Conservation (phyloP, 2,888 invertebrate species). For the Ophion ellenae region DNA sequence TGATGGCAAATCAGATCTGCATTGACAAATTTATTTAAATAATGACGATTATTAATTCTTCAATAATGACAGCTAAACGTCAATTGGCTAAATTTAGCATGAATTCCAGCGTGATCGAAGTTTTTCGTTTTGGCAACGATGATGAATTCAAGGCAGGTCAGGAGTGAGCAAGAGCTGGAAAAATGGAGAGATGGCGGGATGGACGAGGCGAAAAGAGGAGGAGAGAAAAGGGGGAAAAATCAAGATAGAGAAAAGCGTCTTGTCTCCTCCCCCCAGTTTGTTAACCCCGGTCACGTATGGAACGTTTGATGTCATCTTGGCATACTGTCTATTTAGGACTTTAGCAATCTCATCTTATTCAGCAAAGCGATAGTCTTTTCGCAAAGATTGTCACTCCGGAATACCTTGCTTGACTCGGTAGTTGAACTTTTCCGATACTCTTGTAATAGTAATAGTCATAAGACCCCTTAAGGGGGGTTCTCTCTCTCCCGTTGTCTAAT, state of each 20-base stretch:
- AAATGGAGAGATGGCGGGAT: not conserved
- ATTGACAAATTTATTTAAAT: not conserved
- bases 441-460: conserved; percentile 27
- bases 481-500: not conserved
- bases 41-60: not conserved
- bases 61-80: not conserved
- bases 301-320: conserved; percentile 49
- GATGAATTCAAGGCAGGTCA: conserved; percentile 53
- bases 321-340: conserved; percentile 49
- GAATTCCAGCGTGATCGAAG: not conserved
- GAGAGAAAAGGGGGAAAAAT: conserved; percentile 15
- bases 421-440: conserved; percentile 34
- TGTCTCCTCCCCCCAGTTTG: conserved; percentile 29
- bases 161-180: conserved; percentile 25
- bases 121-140: not conserved
- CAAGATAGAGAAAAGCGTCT: conserved; percentile 12
- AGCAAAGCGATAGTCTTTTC: conserved; percentile 65
- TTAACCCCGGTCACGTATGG: conserved; percentile 51
- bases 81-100: not conserved
- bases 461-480: not conserved
- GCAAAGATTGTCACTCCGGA: conserved; percentile 66
- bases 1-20: too few species aligned
- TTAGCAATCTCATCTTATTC: conserved; percentile 45
- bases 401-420: conserved; percentile 50
- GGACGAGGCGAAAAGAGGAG: not conserved